Base-by-base conservation (phyloP, 2,797 vertebrate species). In the Myotis daubentonii region DNA sequence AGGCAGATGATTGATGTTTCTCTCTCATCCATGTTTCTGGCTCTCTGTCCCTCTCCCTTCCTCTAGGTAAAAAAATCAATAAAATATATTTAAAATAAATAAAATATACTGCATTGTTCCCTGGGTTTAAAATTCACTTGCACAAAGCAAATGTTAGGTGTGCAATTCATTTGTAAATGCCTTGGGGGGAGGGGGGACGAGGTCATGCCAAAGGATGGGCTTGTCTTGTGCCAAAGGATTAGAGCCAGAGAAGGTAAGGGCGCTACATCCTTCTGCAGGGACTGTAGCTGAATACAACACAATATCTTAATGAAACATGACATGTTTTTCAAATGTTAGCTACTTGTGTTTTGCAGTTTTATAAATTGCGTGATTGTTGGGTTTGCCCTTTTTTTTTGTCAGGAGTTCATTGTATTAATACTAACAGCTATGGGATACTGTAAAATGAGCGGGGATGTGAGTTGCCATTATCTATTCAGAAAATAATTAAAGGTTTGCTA, bases 81-180 rank as follows among this genome's bases (percentile, higher is more conserved):
- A 44, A 44, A 44, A 44, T 44, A 44, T 44, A 44, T 44, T 44
- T 44, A 44, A 44, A 44, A 44, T 44, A 44, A 10, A 44, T 93
- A 92, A 95, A 93, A 93, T 57, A 95, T 75, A 88, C n/a, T 28
- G 16, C 78, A 57, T 87, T 91, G 16, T 95, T 96, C 90, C 88
- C 87, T 75, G 80, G n/a, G 23, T 80, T 91, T 94, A 95, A 94
- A 93, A 94, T 80, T 85, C 66, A 78, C 70, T 82, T 62, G 57
- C 53, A 86, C 55, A 87, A 93, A 94, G 87, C 81, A 93, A 96
- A 88, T 65, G 28, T 78, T 94, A 87, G 51, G 84, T 91, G 57
- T 90, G 30, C 22, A 74, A 20, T 87, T 94, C 78, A 68, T 82
- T 91, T 68, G 78, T 70, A 89, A 76, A 83, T 62, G 79, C 41